Evolutionary conservation across 1,140 invertebrate genomes (phyloP).

Genomic region (Sinonovacula constricta): DNA sequence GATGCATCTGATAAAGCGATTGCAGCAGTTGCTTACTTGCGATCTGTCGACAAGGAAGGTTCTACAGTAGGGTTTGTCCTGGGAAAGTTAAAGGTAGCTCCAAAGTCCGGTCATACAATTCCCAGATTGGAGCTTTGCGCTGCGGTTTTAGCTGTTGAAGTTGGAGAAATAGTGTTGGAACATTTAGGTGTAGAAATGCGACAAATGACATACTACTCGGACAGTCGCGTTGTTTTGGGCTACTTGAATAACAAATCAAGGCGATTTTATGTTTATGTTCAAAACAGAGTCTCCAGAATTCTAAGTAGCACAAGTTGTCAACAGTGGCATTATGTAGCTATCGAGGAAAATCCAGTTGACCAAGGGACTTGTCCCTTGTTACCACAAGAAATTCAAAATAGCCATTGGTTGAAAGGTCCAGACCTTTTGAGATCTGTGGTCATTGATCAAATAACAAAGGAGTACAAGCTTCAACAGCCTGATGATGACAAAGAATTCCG

Average conservation of each 20-base stretch:
- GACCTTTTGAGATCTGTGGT: background rate
- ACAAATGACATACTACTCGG: constrained; percentile 8
- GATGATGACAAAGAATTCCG: too few relatives aligned
- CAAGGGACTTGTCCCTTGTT: background rate
- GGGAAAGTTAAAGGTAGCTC: constrained; percentile 54
- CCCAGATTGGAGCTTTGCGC: constrained; percentile 53
- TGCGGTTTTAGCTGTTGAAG: constrained; percentile 38
- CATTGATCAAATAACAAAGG: too few relatives aligned
- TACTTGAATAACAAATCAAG: constrained; percentile 33
- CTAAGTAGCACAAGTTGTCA: background rate
- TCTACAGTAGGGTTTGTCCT: constrained; percentile 9
- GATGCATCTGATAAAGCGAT: constrained; percentile 50
- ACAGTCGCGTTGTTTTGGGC: constrained; percentile 15
- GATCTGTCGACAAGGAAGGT: background rate
- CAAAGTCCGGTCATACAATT: constrained; percentile 36
- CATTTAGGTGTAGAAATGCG: constrained; percentile 1
- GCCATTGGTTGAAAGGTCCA: constrained; percentile 8
- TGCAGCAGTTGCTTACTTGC: constrained; percentile 29
- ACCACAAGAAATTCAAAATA: background rate
- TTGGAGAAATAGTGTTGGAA: constrained; percentile 23
- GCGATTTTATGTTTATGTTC: constrained; percentile 39
- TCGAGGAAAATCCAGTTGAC: background rate
- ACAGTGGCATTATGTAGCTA: constrained; percentile 37
- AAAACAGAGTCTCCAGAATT: constrained; percentile 34
- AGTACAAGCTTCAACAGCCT: too few relatives aligned